Percentiles rank a stretch among this genome's conserved stretches.
phyloP scores from a whole-genome alignment of 2,888 invertebrate genomes.

The Lottia gigantea region DNA sequence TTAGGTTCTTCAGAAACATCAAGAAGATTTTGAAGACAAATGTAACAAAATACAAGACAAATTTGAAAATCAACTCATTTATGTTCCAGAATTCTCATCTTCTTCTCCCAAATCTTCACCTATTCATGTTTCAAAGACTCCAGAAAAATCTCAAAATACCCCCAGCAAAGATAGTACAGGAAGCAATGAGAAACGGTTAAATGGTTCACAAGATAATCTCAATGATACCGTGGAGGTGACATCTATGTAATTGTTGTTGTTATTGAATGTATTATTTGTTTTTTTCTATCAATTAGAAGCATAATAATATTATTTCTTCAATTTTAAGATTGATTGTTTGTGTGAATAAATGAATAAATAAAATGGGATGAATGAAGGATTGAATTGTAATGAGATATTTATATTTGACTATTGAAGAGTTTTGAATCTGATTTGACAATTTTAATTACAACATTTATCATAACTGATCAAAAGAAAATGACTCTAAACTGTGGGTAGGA shows the following conservation, averaged over 20 bases:
- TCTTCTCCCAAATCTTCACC: constrained; percentile 16
- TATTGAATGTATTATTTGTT: background rate
- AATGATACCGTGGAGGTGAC: constrained; percentile 35
- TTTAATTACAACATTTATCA: no score
- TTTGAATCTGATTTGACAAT: no score
- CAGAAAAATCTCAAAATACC: background rate
- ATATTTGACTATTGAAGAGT: no score
- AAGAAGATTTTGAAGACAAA: constrained; percentile 46
- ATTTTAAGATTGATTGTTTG: constrained; percentile 4
- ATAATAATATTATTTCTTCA: no score
- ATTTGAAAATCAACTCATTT: constrained; percentile 26
- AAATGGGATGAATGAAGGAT: background rate
- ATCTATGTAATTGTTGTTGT: constrained; percentile 27
- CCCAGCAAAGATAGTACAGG: no score
- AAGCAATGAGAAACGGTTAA: background rate
- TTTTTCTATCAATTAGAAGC: no score
- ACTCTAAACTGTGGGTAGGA: no score
- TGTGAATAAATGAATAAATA: constrained; percentile 10
- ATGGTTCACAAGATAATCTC: constrained; percentile 22
- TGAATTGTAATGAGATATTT: no score
- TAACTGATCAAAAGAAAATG: no score
- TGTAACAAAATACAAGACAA: constrained; percentile 43
- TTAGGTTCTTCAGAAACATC: constrained; percentile 40
- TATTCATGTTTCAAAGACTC: background rate
- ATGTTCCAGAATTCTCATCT: constrained; percentile 4